A percentile compares a stretch with the other conserved stretches of the same genome.
phyloP scores from a whole-genome alignment of 2,888 invertebrate genomes.

The Microchrysa polita region DNA sequence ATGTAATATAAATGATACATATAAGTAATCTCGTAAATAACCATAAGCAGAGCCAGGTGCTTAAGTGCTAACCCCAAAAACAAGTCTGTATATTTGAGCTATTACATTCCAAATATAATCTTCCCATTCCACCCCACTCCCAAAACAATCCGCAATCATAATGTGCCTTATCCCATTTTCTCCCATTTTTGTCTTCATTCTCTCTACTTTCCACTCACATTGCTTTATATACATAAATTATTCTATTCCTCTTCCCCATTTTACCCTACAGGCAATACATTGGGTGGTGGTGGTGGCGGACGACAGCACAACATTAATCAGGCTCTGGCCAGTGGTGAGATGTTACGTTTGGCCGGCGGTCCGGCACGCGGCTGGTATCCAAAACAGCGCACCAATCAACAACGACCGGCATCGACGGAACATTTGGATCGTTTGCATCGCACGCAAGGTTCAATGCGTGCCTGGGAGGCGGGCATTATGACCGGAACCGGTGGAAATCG shows the following conservation, averaged over 20 bases:
- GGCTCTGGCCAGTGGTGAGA: conserved; percentile 77
- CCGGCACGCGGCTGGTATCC: conserved; percentile 89
- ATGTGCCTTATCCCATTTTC: too few relatives aligned
- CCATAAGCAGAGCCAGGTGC: too few relatives aligned
- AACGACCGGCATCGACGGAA: conserved; percentile 86
- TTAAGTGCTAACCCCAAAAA: too few relatives aligned
- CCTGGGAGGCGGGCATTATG: conserved; percentile 63
- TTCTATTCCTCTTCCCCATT: conserved; percentile 52
- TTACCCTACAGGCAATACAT: conserved; percentile 67
- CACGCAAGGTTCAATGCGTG: conserved; percentile 65
- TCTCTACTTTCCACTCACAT: too few relatives aligned
- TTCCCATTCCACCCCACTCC: too few relatives aligned
- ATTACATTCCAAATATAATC: too few relatives aligned
- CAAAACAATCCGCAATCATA: too few relatives aligned
- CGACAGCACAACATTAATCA: conserved; percentile 67
- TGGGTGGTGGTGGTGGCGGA: conserved; percentile 68
- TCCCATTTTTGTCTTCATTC: too few relatives aligned
- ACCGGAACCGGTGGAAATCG: conserved; percentile 67
- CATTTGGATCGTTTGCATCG: conserved; percentile 77
- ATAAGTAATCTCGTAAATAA: too few relatives aligned
- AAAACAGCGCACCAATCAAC: conserved; percentile 72
- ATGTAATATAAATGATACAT: too few relatives aligned
- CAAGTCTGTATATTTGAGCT: too few relatives aligned
- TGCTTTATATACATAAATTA: too few relatives aligned
- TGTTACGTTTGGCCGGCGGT: conserved; percentile 80